These are phyloP conservation scores for Hirtodrosophila trivittata DNA, from an alignment of 2,888 invertebrate species.

Conservation along the genomic window DNA sequence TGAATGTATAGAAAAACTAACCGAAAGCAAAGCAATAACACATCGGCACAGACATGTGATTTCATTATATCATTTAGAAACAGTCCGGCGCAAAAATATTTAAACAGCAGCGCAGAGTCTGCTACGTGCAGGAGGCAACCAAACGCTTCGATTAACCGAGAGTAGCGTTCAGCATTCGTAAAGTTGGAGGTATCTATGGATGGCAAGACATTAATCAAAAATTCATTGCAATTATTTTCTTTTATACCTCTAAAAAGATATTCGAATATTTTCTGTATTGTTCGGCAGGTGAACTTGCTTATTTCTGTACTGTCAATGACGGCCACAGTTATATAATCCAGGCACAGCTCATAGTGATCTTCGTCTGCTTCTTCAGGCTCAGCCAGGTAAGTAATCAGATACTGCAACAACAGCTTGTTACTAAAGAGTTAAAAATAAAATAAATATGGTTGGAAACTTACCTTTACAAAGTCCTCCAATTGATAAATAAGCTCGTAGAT, in stretches of 20 bases:
- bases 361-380: background rate
- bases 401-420: constrained; percentile 31
- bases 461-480: constrained; percentile 49
- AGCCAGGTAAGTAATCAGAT: constrained; percentile 23
- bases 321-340: constrained; percentile 44
- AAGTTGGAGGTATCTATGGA: constrained; percentile 51
- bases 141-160: constrained; percentile 48
- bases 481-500: constrained; percentile 55
- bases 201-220: background rate
- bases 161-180: constrained; percentile 35
- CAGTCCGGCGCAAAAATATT: constrained; percentile 40
- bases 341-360: constrained; percentile 34
- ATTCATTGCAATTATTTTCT: too few relatives aligned
- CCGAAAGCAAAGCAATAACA: constrained; percentile 60
- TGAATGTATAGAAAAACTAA: constrained; percentile 11
- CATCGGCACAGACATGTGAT: constrained; percentile 59
- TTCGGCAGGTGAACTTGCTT: constrained; percentile 18
- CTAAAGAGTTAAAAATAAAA: background rate
- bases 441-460: background rate
- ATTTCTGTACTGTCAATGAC: constrained; percentile 26
- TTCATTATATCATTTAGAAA: constrained; percentile 40
- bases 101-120: constrained; percentile 19
- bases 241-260: constrained; percentile 53
- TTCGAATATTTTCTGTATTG: constrained; percentile 46
- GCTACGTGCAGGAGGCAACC: constrained; percentile 42